Evolutionary conservation across 64 coral and sea anemone genomes (phyloP), one percentile per base, ranked within the genome.

Genomic region (Pachyseris speciosa): DNA sequence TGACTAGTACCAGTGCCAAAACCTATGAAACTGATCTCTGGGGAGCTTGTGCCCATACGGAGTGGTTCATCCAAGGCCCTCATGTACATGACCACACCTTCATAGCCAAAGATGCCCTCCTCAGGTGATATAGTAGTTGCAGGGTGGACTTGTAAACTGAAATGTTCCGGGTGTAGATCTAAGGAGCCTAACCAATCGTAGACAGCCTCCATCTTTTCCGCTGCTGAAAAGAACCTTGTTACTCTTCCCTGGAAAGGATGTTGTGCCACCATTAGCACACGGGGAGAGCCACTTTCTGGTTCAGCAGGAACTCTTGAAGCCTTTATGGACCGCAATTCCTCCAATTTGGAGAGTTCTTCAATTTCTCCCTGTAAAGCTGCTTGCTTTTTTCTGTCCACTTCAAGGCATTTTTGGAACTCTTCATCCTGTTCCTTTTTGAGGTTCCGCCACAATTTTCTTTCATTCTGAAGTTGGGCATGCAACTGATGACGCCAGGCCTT

Each of bases 341-440:
- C 84, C 45, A 86, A 72, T 86, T 48, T 68, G 30, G 44, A 19
- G 34, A 86, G 3, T 72, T 86, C 24, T 57, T 19, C 43, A 27
- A 86, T 72, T 86, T 86, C 66, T 86, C 43, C 84, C 13, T 57
- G 44, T 72, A 86, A 55, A 20, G 44, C 52, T 72, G 43, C 84
- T 86, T 68, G 66, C 44, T 50, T 86, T 78, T 69, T 61, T 55
- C 47, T 88, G 37, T 75, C 50, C 64, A 37, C 1, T 22, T 87
- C 66, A 38, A 87, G 84, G 65, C 22, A 55, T 71, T 87, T 71
- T 87, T 72, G 7, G 31, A 25, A 74, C 67, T 88, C 85, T 88
- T 88, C 69, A 87, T 87, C 65, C 84, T 87, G 84, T 87, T 87
- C 84, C 66, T 29, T 71, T 87, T 43, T 87, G 65, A 87, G 67